Evolutionary conservation across 2,113 vertebrate species (phyloP).

Genomic region (Pelusios castaneus): DNA sequence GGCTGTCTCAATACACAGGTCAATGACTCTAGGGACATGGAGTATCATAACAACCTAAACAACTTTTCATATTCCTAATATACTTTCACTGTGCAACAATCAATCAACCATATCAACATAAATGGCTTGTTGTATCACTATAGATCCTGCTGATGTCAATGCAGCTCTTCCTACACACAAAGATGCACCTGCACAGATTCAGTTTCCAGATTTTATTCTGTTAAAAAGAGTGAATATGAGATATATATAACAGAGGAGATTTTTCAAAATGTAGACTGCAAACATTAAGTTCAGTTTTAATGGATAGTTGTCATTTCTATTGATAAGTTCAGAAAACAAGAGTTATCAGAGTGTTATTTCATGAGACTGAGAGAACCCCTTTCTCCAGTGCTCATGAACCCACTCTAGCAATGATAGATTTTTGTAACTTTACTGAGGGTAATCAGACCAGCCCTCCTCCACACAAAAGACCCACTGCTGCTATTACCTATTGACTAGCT

Average conservation of each 20-base stretch:
- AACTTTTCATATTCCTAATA: neutral
- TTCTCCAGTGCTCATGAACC: neutral
- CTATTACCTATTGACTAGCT: neutral
- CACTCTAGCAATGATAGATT: accelerated
- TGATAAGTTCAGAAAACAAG: neutral
- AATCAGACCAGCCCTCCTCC: neutral
- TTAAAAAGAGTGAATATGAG: accelerated
- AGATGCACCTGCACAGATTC: accelerated
- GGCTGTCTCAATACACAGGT: neutral
- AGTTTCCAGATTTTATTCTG: accelerated
- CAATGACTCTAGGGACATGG: neutral
- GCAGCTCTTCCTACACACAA: accelerated
- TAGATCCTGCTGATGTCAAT: neutral
- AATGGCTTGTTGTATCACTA: accelerated
- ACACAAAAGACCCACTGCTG: neutral
- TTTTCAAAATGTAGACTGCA: neutral
- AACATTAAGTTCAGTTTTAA: neutral
- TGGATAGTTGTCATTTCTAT: accelerated
- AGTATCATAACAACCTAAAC: neutral
- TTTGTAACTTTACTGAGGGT: neutral
- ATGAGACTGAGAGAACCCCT: neutral
- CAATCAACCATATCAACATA: accelerated
- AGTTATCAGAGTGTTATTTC: neutral
- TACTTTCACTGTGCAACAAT: neutral
- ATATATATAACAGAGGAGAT: neutral